Conservation (phyloP, 2,888 invertebrate species). For the Agapetus fuscipes region DNA sequence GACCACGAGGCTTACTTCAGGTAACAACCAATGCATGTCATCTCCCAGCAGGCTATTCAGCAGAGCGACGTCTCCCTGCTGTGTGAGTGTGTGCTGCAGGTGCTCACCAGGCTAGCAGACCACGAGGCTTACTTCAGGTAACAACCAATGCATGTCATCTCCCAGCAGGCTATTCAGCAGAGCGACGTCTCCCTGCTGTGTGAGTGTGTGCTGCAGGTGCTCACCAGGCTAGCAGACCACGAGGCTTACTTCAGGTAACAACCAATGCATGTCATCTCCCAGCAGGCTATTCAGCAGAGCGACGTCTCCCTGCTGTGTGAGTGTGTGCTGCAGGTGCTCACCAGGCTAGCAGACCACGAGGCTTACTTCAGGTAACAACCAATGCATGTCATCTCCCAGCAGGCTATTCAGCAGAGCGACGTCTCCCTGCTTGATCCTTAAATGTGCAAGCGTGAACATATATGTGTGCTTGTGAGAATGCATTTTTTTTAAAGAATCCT, state of each 20-base stretch:
- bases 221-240: constrained; percentile 49
- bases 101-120: constrained; percentile 50
- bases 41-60: too few species aligned
- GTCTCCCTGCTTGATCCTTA: too few species aligned
- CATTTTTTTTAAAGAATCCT: too few species aligned
- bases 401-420: too few species aligned
- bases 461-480: too few species aligned
- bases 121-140: constrained; percentile 60
- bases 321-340: constrained; percentile 44
- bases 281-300: too few species aligned
- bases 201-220: constrained; percentile 44
- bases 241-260: constrained; percentile 61
- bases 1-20: constrained; percentile 65
- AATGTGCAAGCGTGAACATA: too few species aligned
- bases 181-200: constrained; percentile 44
- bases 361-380: constrained; percentile 56
- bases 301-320: constrained; percentile 47
- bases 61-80: constrained; percentile 44
- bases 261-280: too few species aligned
- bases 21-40: too few species aligned
- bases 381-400: too few species aligned
- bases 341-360: constrained; percentile 54
- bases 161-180: too few species aligned
- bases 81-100: constrained; percentile 43
- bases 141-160: too few species aligned